These are phyloP conservation scores for Apotomis turbidana DNA, from an alignment of 2,888 invertebrate genomes.

Conservation along the genomic window DNA sequence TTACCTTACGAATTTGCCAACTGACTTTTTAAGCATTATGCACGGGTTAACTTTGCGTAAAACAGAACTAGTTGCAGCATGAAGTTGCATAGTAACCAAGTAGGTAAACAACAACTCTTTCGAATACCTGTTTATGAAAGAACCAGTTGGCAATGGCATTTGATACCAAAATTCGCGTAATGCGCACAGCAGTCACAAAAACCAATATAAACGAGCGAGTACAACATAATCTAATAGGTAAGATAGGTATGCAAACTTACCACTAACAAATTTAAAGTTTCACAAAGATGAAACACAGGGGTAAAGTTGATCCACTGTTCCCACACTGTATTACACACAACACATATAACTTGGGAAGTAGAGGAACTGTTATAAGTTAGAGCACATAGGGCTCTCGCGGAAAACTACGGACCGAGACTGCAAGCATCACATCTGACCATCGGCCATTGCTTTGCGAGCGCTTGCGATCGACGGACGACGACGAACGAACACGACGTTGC, in stretches of 20 bases:
- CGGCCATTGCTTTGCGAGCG: constrained; percentile 37
- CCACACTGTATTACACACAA: constrained; percentile 28
- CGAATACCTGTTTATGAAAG: constrained; percentile 6
- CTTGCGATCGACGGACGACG: constrained; percentile 35
- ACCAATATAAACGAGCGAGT: constrained; percentile 34
- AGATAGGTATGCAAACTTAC: constrained; percentile 61
- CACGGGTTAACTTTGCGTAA: constrained; percentile 1
- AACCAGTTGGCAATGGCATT: constrained; percentile 44
- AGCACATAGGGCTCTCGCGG: constrained; percentile 10
- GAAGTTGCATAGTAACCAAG: constrained; percentile 30
- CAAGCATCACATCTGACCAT: constrained; percentile 36
- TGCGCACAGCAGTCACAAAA: constrained; percentile 41
- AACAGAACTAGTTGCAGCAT: constrained; percentile 2
- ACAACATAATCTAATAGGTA: constrained; percentile 38
- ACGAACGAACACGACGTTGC: constrained; percentile 26
- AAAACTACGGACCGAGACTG: constrained; percentile 20
- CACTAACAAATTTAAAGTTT: constrained; percentile 63
- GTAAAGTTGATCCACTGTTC: constrained; percentile 34
- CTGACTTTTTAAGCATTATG: constrained; percentile 13
- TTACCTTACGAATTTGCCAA: constrained; percentile 8
- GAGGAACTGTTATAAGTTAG: constrained; percentile 27
- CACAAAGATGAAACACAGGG: constrained; percentile 24
- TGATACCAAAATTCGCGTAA: constrained; percentile 20
- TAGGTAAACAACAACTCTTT: constrained; percentile 34
- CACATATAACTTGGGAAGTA: constrained; percentile 25